phyloP scores from a whole-genome alignment of 2,888 invertebrate species.

The Glyphotaelius pellucidus region DNA sequence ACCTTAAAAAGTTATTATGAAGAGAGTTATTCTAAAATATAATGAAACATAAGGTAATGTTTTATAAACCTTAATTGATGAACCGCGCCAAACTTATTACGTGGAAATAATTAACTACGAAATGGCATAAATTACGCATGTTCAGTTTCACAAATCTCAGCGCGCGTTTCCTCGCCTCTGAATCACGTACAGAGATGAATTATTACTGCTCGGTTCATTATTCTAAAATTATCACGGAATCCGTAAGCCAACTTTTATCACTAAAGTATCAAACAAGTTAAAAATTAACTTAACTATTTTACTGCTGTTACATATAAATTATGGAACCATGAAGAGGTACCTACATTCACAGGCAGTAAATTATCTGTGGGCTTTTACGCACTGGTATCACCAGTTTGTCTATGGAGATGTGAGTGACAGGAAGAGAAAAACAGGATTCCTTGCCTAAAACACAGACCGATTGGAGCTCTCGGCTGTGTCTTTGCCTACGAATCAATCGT shows the following conservation, averaged over 20 bases:
- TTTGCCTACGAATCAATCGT: no score
- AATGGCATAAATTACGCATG: slow-evolving; percentile 51
- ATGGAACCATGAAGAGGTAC: no score
- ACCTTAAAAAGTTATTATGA: no score
- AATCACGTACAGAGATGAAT: slow-evolving; percentile 38
- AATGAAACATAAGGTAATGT: neutral
- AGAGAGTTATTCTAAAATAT: no score
- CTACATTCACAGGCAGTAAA: no score
- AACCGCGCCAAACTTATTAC: slow-evolving; percentile 2
- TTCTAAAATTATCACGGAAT: slow-evolving; percentile 23
- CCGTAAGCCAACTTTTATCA: neutral
- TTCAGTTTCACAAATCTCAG: slow-evolving; percentile 32
- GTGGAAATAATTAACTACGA: slow-evolving; percentile 48
- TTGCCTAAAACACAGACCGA: no score
- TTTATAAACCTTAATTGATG: neutral
- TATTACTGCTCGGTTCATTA: slow-evolving; percentile 47
- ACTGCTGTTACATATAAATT: no score
- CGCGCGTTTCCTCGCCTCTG: slow-evolving; percentile 25
- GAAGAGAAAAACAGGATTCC: no score
- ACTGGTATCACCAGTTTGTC: no score
- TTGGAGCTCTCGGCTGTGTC: no score
- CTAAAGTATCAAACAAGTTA: neutral
- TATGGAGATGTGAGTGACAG: no score
- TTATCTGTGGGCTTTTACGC: no score
- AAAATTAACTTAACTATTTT: neutral